These are phyloP conservation scores for Pogonomyrmex californicus DNA, from an alignment of 1,140 invertebrate species.

Conservation along the genomic window DNA sequence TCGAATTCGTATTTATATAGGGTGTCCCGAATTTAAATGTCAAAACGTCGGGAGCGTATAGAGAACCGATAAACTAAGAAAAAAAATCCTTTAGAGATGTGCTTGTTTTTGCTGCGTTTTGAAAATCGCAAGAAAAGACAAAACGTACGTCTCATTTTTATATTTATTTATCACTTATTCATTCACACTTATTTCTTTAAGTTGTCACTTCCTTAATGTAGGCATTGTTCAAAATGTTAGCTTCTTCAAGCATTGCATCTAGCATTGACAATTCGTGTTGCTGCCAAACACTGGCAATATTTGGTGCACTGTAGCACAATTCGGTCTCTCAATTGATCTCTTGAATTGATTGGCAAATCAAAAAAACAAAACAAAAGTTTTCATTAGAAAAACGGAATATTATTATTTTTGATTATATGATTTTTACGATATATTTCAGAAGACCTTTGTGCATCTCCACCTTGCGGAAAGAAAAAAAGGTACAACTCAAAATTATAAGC, in stretches of 20 bases:
- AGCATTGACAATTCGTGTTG: too few relatives aligned
- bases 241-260: too few relatives aligned
- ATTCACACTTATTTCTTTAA: not conserved
- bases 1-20: not conserved
- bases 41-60: not conserved
- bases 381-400: not conserved
- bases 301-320: not conserved
- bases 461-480: too few relatives aligned
- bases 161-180: too few relatives aligned
- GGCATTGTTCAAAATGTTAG: too few relatives aligned
- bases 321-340: not conserved
- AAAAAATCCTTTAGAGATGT: not conserved
- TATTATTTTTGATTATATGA: not conserved
- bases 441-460: too few relatives aligned
- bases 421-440: not conserved
- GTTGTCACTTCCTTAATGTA: too few relatives aligned
- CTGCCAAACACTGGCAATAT: too few relatives aligned
- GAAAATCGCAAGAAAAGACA: not conserved
- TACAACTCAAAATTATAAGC: too few relatives aligned
- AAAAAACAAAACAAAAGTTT: not conserved
- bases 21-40: not conserved
- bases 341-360: not conserved
- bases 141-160: too few relatives aligned
- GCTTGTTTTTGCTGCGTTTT: not conserved
- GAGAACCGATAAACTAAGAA: not conserved